Evolutionary conservation across 2,797 vertebrate genomes (phyloP).

Genomic region (Tragelaphus oryx): DNA sequence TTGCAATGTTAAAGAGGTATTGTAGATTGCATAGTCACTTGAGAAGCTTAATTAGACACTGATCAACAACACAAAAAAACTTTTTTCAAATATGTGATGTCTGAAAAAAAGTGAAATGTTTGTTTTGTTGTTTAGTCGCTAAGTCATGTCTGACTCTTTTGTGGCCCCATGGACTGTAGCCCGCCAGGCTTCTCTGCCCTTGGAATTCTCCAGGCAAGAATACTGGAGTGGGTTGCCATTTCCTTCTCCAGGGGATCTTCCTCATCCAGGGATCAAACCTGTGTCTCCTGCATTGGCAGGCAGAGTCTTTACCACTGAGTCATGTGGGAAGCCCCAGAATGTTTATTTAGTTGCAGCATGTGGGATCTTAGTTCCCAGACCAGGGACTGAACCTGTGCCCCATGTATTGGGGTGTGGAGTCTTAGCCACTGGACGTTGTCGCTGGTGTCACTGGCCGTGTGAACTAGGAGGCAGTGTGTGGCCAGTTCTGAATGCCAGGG

Average conservation of each 20-base stretch:
- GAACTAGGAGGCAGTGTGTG: accelerated
- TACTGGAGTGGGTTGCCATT: neutral
- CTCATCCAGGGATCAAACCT: neutral
- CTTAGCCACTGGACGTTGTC: neutral
- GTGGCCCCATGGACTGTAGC: neutral
- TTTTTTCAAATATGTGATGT: neutral
- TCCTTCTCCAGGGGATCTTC: neutral
- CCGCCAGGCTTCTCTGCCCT: neutral
- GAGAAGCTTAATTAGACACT: neutral
- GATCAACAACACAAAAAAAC: neutral
- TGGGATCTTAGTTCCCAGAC: neutral
- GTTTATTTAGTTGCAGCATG: neutral
- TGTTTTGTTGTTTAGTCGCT: neutral
- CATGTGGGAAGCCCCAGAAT: neutral
- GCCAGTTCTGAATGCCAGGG: neutral
- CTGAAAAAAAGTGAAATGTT: neutral
- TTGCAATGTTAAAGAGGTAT: neutral
- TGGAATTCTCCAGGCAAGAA: neutral
- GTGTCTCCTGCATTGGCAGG: neutral
- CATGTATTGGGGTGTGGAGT: neutral
- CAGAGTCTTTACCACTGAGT: neutral
- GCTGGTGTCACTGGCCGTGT: accelerated
- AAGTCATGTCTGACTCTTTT: neutral
- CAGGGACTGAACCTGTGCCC: neutral
- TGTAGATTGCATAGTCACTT: neutral